Evolutionary conservation across 1,140 invertebrate species (phyloP), one percentile per base, ranked within the genome.

Genomic region (Panagrolaimus sp.): DNA sequence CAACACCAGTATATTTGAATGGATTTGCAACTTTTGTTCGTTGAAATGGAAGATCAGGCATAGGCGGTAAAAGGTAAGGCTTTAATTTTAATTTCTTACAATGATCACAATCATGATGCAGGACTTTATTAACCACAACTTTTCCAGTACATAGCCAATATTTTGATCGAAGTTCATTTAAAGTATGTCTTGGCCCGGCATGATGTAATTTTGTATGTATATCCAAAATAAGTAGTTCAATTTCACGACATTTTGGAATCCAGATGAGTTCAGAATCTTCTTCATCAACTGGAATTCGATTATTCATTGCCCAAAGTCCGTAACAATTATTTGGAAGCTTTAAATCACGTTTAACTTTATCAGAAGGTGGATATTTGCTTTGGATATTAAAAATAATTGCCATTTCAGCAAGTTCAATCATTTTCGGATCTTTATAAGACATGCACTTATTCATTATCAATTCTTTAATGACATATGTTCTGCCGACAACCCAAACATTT

Each of bases 151-250:
- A 23, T 2, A 51, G 27, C 43, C 31, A 61, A 9, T 16, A 14
- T 16, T 9, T 25, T 11, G 47, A 20, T 42, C 69, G 27, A 27
- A 70, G 38, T 31, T 42, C 47, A 5, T 25, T 9, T 1, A 69
- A n/a, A 13, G 53, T 61, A 8, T 27, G 71, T 23, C 46, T 68
- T 14, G 47, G 8, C 1, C 72, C 71, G 1, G 71, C 61, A 57
- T 72, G 71, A 5, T n/a, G 14, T 3, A 13, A 27, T 9, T 16
- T 51, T 0, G 68, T 16, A 47, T 72, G 71, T 0, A 47, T 13
- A 0, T 74, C 38, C n/a, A 11, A 5, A 1, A 74, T 43, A 1
- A 72, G 9, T 11, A 53, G 43, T 9, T 27, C 62, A 2, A 53
- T 46, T 42, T 25, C 48, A 27, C 47, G 47, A 23, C 47, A 51